Evolutionary conservation across 2,113 vertebrate genomes (phyloP).

Genomic region (Semicossyphus pulcher): DNA sequence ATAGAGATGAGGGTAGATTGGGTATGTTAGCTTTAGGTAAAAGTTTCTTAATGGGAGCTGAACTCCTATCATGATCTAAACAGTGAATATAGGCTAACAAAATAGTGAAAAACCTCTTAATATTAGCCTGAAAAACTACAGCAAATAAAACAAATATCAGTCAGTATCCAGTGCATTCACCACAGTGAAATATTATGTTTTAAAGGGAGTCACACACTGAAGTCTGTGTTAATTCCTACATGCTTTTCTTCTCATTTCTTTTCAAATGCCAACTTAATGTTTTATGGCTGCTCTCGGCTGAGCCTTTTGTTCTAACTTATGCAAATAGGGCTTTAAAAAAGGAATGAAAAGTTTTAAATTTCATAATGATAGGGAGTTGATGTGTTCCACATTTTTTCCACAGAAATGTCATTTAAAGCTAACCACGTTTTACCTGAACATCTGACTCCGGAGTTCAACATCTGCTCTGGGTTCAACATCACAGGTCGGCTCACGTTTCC

Average conservation of each 20-base stretch:
- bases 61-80: too few species aligned
- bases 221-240: too few species aligned
- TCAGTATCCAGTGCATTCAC: too few species aligned
- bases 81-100: too few species aligned
- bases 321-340: conserved; percentile 12
- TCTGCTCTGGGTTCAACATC: conserved; percentile 28
- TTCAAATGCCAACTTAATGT: background rate
- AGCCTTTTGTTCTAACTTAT: conserved; percentile 8
- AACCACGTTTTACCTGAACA: background rate
- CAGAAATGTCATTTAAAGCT: background rate
- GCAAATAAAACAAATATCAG: too few species aligned
- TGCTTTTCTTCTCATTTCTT: background rate
- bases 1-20: too few species aligned
- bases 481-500: conserved; percentile 42
- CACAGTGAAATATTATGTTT: too few species aligned
- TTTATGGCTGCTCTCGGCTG: background rate
- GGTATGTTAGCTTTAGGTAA: too few species aligned
- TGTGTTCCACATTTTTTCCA: conserved; percentile 14
- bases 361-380: background rate
- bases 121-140: too few species aligned
- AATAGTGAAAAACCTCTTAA: too few species aligned
- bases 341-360: background rate
- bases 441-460: background rate
- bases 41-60: too few species aligned
- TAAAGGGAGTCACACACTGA: too few species aligned